Evolutionary conservation across 2,113 vertebrate species (phyloP), one percentile per base, ranked within the genome.

Genomic region (Ellobius talpinus): DNA sequence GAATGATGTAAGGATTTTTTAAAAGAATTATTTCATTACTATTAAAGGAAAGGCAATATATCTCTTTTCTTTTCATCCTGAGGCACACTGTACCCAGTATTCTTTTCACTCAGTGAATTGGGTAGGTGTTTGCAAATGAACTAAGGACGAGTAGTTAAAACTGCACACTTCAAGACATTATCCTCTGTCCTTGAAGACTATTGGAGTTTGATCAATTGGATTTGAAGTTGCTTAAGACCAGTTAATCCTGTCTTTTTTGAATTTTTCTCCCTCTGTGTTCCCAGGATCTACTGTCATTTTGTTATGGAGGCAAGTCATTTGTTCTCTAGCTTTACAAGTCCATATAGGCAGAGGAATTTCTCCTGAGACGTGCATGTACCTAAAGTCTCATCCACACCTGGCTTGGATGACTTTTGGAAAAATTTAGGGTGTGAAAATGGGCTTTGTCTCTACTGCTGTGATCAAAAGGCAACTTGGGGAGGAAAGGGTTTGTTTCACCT

Each of bases 1-100:
- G 19, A 93, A 11, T 58, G 78, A 45, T 96, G 79, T 76, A 26
- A 91, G n/a, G 19, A 70, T 92, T 96, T 96, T 45, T 76, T 72
- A 9, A 70, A 2, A 58, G 0, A 61, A 55, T 73, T 95, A 85
- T 96, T 94, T 90, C 21, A 85, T 39, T 11, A 42, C 92, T 88
- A 90, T 29, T 86, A 89, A 89, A 8, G 13, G 0, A 16, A 50
- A 94, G 23, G 13, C 47, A 96, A 68, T 92, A 73, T 55, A 91
- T 29, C 61, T 87, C 89, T 91, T 91, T 72, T 61, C 6, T 9
- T 12, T 96, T 7, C 19, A 86, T 68, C 0, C 26, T 50, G 17
- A 81, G 21, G 10, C 19, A 78, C 0, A 42, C 3, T 68, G 2
- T n/a, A 93, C 21, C 23, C 77, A 76, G 29, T 91, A 82, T 0